Evolutionary conservation across 2,888 invertebrate genomes (phyloP).

Genomic region (Leptarthrus brevirostris): DNA sequence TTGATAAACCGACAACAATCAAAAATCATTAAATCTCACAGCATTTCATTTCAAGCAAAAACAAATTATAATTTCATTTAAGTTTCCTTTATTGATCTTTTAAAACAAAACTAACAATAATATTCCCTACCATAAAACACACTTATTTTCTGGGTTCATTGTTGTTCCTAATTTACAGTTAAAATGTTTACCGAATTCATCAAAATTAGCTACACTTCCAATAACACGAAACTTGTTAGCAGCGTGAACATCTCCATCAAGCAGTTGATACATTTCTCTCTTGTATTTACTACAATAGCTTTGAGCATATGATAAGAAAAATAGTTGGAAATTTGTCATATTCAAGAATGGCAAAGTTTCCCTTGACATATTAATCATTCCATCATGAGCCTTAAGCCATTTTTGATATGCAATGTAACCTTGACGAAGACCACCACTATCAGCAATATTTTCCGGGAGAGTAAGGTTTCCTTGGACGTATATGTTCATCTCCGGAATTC

Average conservation of each 20-base stretch:
- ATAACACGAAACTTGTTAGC: conserved; percentile 23
- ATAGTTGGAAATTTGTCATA: conserved; percentile 28
- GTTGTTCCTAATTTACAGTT: conserved; percentile 25
- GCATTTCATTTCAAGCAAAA: too few species aligned
- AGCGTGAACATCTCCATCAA: conserved; percentile 1
- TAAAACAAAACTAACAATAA: neutral
- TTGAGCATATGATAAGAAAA: conserved; percentile 28
- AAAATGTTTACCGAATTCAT: conserved; percentile 12
- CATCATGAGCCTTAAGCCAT: neutral
- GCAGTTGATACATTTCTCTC: neutral
- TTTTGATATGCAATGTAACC: conserved; percentile 12
- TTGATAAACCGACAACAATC: too few species aligned
- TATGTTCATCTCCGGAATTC: neutral
- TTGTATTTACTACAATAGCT: conserved; percentile 13
- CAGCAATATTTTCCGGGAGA: conserved; percentile 28
- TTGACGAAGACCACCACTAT: conserved; percentile 4
- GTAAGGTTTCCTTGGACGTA: neutral
- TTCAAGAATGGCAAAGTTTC: neutral
- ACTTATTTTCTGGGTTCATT: conserved; percentile 32
- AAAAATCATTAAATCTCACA: too few species aligned
- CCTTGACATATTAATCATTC: neutral
- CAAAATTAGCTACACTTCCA: conserved; percentile 30
- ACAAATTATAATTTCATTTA: neutral
- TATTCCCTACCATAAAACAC: conserved; percentile 23
- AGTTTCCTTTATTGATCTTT: neutral